These are phyloP conservation scores for Enteromius treurensis DNA, from an alignment of 2,797 vertebrate species.

Conservation along the genomic window DNA sequence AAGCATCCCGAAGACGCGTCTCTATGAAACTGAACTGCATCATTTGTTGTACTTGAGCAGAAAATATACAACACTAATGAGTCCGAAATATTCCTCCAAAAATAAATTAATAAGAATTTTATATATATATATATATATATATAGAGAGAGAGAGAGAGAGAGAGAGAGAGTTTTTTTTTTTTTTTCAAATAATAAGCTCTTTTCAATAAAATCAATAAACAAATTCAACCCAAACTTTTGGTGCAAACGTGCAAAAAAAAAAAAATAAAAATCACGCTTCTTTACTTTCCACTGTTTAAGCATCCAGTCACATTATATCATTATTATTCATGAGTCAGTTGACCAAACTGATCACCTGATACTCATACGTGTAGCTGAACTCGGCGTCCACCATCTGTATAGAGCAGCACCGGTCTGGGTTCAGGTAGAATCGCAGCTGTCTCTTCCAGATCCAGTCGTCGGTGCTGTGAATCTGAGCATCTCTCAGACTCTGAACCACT, in stretches of 20 bases:
- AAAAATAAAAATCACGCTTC: not conserved
- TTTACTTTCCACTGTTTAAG: not conserved
- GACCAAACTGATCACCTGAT: constrained; percentile 76
- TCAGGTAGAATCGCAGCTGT: constrained; percentile 93
- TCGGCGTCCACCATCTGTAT: constrained; percentile 94
- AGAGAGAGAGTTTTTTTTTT: too few species aligned
- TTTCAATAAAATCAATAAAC: too few species aligned
- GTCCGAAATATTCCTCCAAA: not conserved
- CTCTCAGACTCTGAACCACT: constrained; percentile 87
- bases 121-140: too few species aligned
- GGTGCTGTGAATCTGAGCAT: constrained; percentile 76
- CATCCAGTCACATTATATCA: not conserved
- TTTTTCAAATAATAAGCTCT: too few species aligned
- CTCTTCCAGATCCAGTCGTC: constrained; percentile 95
- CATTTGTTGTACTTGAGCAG: not conserved
- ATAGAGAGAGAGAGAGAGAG: too few species aligned
- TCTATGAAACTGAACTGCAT: not conserved
- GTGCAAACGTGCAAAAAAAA: not conserved
- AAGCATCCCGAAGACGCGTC: not conserved
- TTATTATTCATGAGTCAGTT: not conserved
- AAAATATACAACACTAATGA: not conserved
- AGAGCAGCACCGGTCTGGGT: constrained; percentile 80
- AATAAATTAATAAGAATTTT: too few species aligned
- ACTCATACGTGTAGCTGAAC: constrained; percentile 94
- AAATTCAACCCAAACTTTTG: not conserved